Evolutionary conservation across 1,140 invertebrate genomes (phyloP), one percentile per base, ranked within the genome.

Genomic region (Neodiprion lecontei): DNA sequence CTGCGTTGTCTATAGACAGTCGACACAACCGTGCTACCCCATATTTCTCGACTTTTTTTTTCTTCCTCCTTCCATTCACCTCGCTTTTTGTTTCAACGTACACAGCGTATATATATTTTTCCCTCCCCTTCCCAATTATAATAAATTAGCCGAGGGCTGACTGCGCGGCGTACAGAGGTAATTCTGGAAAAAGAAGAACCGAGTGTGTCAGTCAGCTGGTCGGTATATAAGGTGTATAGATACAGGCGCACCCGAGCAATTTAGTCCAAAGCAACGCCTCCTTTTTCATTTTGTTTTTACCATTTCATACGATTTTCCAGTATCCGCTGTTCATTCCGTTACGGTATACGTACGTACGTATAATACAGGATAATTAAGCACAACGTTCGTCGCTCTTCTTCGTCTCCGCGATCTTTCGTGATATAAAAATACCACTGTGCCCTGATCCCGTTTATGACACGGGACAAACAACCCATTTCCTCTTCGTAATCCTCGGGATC

Each of bases 401-500:
- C 28, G 28, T 40, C 28, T 40, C 28, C 28, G 28, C 28, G 28
- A 40, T 40, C 28, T 40, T 40, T 2, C 28, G 28, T 72, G 75
- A 53, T 68, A 74, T 72, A 79, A 79, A 79, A 72, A 78, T 75
- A 79, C 76, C 76, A 77, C 74, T 73, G 77, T 77, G 74, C 73
- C 28, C 70, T 79, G 77, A 79, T 79, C 76, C 78, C 75, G 75
- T 77, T 79, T 79, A 79, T 79, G 78, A 79, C 72, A 76, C 71
- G 76, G 72, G 69, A 77, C 74, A 74, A 77, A 77, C 76, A 76
- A 69, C 40, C 73, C 65, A 76, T 48, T 69, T 65, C 10, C 17
- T 70, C 48, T 28, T 21, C 67, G 21, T 69, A 69, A 69, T 69
- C 67, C 67, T 23, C 21, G 67, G 67, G 67, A 69, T 69, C 40